phyloP scores from a whole-genome alignment of 2,797 vertebrate species.

The Schizopygopsis pylzovi region DNA sequence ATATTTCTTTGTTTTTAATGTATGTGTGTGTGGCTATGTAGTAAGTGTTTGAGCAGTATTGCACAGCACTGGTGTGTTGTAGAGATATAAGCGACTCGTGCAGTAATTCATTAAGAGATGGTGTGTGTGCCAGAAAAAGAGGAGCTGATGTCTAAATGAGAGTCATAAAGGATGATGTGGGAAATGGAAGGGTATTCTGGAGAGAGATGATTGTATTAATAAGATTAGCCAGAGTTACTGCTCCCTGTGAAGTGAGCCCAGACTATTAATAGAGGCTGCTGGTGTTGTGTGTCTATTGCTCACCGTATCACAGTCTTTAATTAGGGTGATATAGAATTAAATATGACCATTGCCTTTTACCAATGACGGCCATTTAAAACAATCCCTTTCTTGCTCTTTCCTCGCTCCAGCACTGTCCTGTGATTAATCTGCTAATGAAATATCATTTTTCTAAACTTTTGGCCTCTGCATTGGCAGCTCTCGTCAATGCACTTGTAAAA shows the following conservation, averaged over 20 bases:
- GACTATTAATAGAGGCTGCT: slow-evolving; percentile 83
- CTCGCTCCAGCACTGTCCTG: slow-evolving; percentile 37
- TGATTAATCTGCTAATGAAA: slow-evolving; percentile 89
- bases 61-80: neutral
- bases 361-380: slow-evolving; percentile 66
- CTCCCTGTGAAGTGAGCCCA: slow-evolving; percentile 69
- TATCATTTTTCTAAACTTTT: slow-evolving; percentile 82
- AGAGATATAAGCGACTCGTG: neutral
- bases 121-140: slow-evolving; percentile 54
- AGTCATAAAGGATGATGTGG: slow-evolving; percentile 39
- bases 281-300: slow-evolving; percentile 78
- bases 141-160: slow-evolving; percentile 69
- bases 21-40: neutral
- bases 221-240: slow-evolving; percentile 76
- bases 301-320: slow-evolving; percentile 81
- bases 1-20: neutral
- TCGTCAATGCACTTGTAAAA: slow-evolving; percentile 67
- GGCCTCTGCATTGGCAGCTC: slow-evolving; percentile 74
- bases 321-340: slow-evolving; percentile 79
- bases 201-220: slow-evolving; percentile 77
- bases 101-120: slow-evolving; percentile 37
- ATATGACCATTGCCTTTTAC: slow-evolving; percentile 65
- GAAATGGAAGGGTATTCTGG: slow-evolving; percentile 51
- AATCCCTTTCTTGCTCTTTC: slow-evolving; percentile 46
- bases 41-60: neutral